phyloP scores from a whole-genome alignment of 2,113 vertebrate genomes.

The Hemiscyllium ocellatum region DNA sequence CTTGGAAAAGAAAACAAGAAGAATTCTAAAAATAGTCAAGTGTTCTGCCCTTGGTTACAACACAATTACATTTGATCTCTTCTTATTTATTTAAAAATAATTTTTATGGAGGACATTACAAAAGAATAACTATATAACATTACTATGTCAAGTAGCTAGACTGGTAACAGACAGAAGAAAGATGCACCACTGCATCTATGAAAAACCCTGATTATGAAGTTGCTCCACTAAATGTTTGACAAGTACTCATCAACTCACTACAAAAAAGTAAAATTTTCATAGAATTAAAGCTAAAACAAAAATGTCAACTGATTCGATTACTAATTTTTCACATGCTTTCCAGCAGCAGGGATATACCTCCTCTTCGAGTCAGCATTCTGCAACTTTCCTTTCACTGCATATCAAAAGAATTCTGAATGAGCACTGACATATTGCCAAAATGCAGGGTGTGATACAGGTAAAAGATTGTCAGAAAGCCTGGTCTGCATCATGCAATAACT shows the following conservation, averaged over 20 bases:
- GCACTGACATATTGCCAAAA: not conserved
- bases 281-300: not conserved
- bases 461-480: not conserved
- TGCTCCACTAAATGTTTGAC: not conserved
- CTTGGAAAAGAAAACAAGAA: not conserved
- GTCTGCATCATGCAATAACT: not conserved
- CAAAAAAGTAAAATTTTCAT: not conserved
- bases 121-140: not conserved
- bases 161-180: not conserved
- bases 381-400: not conserved
- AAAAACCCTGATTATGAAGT: not conserved
- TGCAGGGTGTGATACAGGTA: not conserved
- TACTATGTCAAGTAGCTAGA: not conserved
- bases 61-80: not conserved
- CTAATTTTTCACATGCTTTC: not conserved
- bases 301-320: not conserved
- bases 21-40: not conserved
- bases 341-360: not conserved
- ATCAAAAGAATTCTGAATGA: not conserved
- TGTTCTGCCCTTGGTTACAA: not conserved
- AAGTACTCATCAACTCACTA: not conserved
- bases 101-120: not conserved
- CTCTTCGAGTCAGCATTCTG: not conserved
- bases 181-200: not conserved
- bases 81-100: not conserved